These are phyloP conservation scores for Leptopterna dolabrata DNA, from an alignment of 2,888 invertebrate species.

Conservation along the genomic window DNA sequence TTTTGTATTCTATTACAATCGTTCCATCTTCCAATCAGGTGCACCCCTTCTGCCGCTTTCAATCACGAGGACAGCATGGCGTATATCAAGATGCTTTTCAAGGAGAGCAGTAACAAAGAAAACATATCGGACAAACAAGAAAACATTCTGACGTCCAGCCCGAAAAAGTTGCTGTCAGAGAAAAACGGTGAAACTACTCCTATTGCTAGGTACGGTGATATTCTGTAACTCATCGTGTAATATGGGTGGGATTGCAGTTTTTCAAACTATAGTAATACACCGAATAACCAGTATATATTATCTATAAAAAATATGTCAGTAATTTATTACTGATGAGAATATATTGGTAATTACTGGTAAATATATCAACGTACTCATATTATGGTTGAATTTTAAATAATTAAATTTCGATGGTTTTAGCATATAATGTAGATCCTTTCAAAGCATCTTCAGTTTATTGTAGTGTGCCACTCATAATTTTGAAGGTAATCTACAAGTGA, in stretches of 20 bases:
- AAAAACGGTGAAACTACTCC: constrained; percentile 59
- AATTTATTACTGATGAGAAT: no score
- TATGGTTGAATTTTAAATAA: no score
- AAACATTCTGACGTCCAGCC: constrained; percentile 44
- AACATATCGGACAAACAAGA: constrained; percentile 68
- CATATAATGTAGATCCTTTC: no score
- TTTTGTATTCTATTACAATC: background rate
- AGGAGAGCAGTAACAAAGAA: constrained; percentile 78
- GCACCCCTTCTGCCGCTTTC: constrained; percentile 58
- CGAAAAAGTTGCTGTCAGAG: constrained; percentile 62
- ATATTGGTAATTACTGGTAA: no score
- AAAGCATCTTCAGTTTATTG: no score
- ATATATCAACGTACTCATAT: no score
- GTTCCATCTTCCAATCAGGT: constrained; percentile 49
- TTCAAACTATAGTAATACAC: no score
- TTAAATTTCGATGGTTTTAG: no score
- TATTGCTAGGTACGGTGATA: background rate
- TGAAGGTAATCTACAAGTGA: no score
- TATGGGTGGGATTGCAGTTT: background rate
- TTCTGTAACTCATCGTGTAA: background rate
- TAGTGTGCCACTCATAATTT: no score
- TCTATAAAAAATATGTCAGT: no score
- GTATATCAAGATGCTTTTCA: constrained; percentile 73
- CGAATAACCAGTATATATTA: no score
- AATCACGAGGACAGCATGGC: constrained; percentile 68